These are phyloP conservation scores for Danionella dracula DNA, from an alignment of 2,797 vertebrate species.

Conservation along the genomic window DNA sequence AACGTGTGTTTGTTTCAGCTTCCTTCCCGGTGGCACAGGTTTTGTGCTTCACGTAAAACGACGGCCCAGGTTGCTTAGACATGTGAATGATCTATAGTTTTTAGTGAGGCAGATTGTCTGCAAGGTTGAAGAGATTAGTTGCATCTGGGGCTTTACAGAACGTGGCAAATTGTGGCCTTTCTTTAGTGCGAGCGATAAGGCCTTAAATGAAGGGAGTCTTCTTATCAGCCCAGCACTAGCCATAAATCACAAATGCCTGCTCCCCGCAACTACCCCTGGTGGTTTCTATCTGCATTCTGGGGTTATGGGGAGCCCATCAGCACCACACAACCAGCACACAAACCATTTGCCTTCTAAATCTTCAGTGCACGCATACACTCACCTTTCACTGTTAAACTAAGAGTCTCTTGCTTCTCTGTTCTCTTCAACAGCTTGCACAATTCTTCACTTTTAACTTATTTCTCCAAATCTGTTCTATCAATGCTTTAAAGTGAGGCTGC, in stretches of 20 bases:
- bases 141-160: constrained; percentile 80
- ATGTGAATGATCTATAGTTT: constrained; percentile 77
- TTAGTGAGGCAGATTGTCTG: constrained; percentile 70
- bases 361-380: constrained; percentile 42
- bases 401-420: background rate
- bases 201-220: constrained; percentile 77
- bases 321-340: constrained; percentile 50
- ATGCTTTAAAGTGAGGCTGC: constrained; percentile 63
- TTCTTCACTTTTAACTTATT: background rate
- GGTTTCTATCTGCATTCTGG: constrained; percentile 75
- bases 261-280: constrained; percentile 70
- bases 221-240: constrained; percentile 78
- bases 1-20: constrained; percentile 25
- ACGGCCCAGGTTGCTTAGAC: constrained; percentile 61
- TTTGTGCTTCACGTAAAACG: constrained; percentile 37
- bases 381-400: constrained; percentile 16
- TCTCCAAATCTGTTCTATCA: constrained; percentile 48
- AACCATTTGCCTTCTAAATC: constrained; percentile 33
- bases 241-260: constrained; percentile 81
- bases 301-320: constrained; percentile 68
- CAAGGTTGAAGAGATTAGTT: constrained; percentile 80
- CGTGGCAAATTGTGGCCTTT: constrained; percentile 84
- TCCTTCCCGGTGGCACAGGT: constrained; percentile 29
- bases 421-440: background rate
- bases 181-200: constrained; percentile 78